phyloP scores from a whole-genome alignment of 30 jellyfish, hydroid and myxozoan species.

The Aurelia sp. region DNA sequence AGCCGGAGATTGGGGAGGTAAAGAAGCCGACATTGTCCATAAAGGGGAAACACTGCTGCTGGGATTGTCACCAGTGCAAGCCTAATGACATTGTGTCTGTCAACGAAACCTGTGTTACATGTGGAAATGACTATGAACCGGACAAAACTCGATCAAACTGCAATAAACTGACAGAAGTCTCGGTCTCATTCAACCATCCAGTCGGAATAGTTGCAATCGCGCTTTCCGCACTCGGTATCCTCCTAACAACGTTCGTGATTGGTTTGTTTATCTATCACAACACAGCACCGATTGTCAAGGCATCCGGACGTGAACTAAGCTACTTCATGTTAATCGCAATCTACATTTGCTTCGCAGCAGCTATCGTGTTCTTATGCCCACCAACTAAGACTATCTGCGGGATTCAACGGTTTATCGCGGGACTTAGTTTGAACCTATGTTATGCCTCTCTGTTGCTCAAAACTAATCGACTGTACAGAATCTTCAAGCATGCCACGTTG shows the following conservation, averaged over 20 bases:
- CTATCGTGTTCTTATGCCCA: constrained; percentile 52
- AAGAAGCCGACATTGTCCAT: constrained; percentile 1
- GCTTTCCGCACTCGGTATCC: constrained; percentile 46
- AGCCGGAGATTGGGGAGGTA: constrained; percentile 34
- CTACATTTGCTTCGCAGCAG: constrained; percentile 65
- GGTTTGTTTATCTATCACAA: constrained; percentile 35
- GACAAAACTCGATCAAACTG: constrained; percentile 38
- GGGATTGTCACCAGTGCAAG: constrained; percentile 62
- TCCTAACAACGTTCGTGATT: constrained; percentile 36
- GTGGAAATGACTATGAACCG: constrained; percentile 56
- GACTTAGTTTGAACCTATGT: constrained; percentile 78
- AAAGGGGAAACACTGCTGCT: constrained; percentile 55
- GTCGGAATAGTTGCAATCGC: constrained; percentile 51
- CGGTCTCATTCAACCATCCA: constrained; percentile 32
- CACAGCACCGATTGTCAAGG: constrained; percentile 58
- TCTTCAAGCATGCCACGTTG: constrained; percentile 75
- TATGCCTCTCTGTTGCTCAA: constrained; percentile 92
- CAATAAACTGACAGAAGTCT: constrained; percentile 32
- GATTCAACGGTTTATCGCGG: constrained; percentile 84
- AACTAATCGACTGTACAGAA: constrained; percentile 91
- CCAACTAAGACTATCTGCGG: constrained; percentile 73
- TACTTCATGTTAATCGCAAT: constrained; percentile 67
- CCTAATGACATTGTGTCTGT: constrained; percentile 41
- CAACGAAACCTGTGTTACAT: constrained; percentile 53
- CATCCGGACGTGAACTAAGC: constrained; percentile 80